Conservation (phyloP, 2,888 invertebrate genomes). For the Homarus gammarus region DNA sequence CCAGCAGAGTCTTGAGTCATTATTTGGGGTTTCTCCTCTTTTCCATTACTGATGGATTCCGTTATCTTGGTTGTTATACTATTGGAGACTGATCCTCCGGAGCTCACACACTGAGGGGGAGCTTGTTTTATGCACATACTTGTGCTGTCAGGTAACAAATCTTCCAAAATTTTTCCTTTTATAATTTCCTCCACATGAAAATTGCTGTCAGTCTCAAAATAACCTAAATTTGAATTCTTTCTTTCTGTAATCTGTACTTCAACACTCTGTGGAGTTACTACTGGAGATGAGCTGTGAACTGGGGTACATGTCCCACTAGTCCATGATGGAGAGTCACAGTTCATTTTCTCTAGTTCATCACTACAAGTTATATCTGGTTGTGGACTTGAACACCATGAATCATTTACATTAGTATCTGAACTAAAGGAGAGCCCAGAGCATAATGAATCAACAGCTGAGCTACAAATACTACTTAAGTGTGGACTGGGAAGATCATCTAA, state of each 20-base stretch:
- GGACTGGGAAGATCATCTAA: conserved; percentile 69
- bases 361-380: background rate
- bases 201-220: background rate
- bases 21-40: background rate
- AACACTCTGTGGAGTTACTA: background rate
- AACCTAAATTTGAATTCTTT: background rate
- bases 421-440: conserved; percentile 46
- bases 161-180: background rate
- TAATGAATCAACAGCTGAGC: conserved; percentile 47
- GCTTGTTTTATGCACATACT: background rate
- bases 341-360: background rate
- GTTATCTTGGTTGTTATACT: background rate
- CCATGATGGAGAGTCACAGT: background rate
- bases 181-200: background rate
- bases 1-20: background rate
- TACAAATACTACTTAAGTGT: conserved; percentile 59
- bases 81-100: background rate
- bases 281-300: conserved; percentile 7
- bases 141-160: conserved; percentile 8
- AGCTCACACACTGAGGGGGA: background rate
- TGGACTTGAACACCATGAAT: conserved; percentile 16
- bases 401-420: conserved; percentile 40
- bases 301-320: conserved; percentile 4
- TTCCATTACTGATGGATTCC: background rate
- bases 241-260: conserved; percentile 14